Evolutionary conservation across 2,113 vertebrate genomes (phyloP).

Genomic region (Atractosteus spatula): DNA sequence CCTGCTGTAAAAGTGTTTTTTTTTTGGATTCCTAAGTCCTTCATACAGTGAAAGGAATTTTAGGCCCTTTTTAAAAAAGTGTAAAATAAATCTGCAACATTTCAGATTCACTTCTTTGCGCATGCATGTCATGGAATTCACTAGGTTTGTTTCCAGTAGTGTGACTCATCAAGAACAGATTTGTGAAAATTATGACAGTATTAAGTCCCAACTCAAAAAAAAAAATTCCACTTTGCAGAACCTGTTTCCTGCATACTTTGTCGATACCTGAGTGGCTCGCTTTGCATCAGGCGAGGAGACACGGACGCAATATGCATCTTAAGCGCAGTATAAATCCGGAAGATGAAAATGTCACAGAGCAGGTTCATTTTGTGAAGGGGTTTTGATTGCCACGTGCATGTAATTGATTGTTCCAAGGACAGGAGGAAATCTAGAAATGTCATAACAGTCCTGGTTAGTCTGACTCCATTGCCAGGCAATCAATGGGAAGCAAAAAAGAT

Average conservation of each 20-base stretch:
- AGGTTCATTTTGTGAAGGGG: constrained; percentile 79
- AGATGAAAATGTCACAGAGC: constrained; percentile 79
- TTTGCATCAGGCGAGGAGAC: constrained; percentile 26
- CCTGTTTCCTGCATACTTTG: neutral
- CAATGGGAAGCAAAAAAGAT: constrained; percentile 77
- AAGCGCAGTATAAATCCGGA: constrained; percentile 68
- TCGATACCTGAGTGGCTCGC: neutral
- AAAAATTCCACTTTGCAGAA: neutral
- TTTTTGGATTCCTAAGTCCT: too few relatives aligned
- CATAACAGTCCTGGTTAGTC: constrained; percentile 77
- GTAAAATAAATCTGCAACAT: too few relatives aligned
- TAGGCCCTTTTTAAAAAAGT: too few relatives aligned
- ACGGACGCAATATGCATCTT: constrained; percentile 28
- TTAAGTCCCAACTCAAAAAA: neutral
- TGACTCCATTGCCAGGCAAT: constrained; percentile 70
- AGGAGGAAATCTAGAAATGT: constrained; percentile 80
- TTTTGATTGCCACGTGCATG: constrained; percentile 76
- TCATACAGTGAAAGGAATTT: too few relatives aligned
- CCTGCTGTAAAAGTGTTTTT: too few relatives aligned
- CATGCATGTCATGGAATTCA: too few relatives aligned
- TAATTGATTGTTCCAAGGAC: constrained; percentile 81
- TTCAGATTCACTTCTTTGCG: too few relatives aligned
- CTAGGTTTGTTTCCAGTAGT: too few relatives aligned
- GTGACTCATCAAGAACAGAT: too few relatives aligned
- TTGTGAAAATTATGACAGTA: too few relatives aligned